phyloP scores from a whole-genome alignment of 2,797 vertebrate species.

The Chelidonichthys spinosus region DNA sequence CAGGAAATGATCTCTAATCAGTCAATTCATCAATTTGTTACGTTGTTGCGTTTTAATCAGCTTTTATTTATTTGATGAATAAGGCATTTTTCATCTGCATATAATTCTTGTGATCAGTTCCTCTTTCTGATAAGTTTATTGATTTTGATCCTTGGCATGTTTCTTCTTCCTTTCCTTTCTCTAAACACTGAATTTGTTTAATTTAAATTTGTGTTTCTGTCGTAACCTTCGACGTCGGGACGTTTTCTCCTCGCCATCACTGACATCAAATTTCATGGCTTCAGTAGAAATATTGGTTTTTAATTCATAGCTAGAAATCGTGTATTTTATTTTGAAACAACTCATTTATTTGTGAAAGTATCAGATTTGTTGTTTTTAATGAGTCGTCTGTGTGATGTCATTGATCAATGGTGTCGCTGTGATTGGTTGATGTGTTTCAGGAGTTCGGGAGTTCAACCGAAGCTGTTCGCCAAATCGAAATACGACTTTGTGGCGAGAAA shows the following conservation, averaged over 20 bases:
- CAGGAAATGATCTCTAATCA: not conserved
- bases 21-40: not conserved
- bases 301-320: not conserved
- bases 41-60: not conserved
- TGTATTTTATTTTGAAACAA: not conserved
- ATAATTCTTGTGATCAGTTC: not conserved
- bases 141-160: not conserved
- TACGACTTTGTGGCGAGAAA: slow-evolving; percentile 96
- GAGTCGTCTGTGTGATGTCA: not conserved
- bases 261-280: too few species aligned
- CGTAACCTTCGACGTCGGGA: slow-evolving; percentile 59
- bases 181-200: not conserved
- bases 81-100: not conserved
- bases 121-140: not conserved
- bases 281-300: not conserved
- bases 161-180: not conserved
- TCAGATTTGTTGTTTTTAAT: not conserved
- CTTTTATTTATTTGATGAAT: not conserved
- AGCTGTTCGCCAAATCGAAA: slow-evolving; percentile 92
- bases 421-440: slow-evolving; percentile 71
- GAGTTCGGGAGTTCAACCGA: slow-evolving; percentile 82
- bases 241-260: slow-evolving; percentile 68
- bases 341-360: not conserved
- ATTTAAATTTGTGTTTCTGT: not conserved
- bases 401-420: not conserved